Percentiles rank a stretch among this genome's conserved stretches.
Conservation (phyloP, 2,888 invertebrate species). For the Subacronicta megacephala region DNA sequence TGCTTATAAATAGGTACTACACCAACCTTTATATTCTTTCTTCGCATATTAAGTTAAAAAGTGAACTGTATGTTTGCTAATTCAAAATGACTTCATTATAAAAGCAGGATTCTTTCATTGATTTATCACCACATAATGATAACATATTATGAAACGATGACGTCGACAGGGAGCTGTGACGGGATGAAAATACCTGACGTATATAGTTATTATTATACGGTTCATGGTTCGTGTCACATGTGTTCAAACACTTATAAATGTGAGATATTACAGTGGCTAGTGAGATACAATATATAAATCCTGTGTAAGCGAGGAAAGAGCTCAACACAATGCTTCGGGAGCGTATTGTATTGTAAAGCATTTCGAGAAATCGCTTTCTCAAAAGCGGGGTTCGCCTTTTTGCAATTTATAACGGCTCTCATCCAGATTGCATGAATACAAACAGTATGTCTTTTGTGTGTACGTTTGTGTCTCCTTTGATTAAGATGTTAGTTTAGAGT, state of each 20-base stretch:
- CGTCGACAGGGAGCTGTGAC: no score
- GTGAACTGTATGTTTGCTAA: no score
- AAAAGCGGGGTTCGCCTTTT: conserved; percentile 82
- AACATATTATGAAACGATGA: no score
- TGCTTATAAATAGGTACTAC: no score
- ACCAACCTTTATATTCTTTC: no score
- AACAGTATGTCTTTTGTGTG: conserved; percentile 67
- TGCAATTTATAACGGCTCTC: conserved; percentile 84
- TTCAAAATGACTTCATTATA: no score
- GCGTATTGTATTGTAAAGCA: conserved; percentile 85
- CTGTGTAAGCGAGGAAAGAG: conserved; percentile 73
- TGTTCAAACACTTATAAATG: conserved; percentile 48
- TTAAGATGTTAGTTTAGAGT: conserved; percentile 61
- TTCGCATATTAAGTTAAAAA: no score
- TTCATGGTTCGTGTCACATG: conserved; percentile 18
- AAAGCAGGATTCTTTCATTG: no score
- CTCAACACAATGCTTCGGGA: conserved; percentile 78
- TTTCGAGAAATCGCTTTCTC: conserved; percentile 85
- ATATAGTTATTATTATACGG: no score
- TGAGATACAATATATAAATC: conserved; percentile 70
- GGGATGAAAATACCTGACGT: no score
- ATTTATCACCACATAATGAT: no score
- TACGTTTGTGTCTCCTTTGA: conserved; percentile 60
- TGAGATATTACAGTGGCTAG: conserved; percentile 46
- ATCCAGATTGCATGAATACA: conserved; percentile 82